Evolutionary conservation across 2,888 invertebrate genomes (phyloP), one percentile per base, ranked within the genome.

Genomic region (Mallateleia sp.): DNA sequence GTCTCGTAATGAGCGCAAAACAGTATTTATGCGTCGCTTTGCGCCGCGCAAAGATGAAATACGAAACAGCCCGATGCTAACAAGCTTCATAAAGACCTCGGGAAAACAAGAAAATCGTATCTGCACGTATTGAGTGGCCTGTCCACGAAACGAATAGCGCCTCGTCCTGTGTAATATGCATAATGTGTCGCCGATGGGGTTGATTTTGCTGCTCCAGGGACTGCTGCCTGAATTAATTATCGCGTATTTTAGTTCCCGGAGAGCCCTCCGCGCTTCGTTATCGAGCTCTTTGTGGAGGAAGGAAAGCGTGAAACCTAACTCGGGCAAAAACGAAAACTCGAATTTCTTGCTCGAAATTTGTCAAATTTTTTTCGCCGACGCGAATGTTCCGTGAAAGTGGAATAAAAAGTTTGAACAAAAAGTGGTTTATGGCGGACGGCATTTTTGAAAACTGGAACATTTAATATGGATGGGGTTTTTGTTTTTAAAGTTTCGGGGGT

Each of bases 251-350:
- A 67, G 67, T 67, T 67, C 67, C 58, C 66, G 15, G 66, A 58
- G 75, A 77, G 64, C 64, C 62, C 25, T 64, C 64, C 64, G 38
- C 45, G 75, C 64, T 77, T 77, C 64, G 64, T 64, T 77, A 77
- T 77, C 75, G 52, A 54, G 32, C 45, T 64, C 64, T 52, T 38
- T 62, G 38, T 38, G 50, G n/a, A 75, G n/a, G 22, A 56, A 77
- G 62, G 54, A 74, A 69, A 74, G 75, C 58, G 50, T 52, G 32
- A 80, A 87, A 75, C 79, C 79, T 5, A 60, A 15, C 77, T 77
- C 67, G n/a, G n/a, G 80, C 77, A 72, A 84, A 87, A 71, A 81
- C 64, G 34, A 47, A 50, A 67, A 72, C 77, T 20, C 20, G 42
- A 28, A 15, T 7, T 77, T 52, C 32, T 67, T 28, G 32, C 34